These are phyloP conservation scores for Dermolepida albohirtum DNA, from an alignment of 2,888 invertebrate genomes.

Conservation along the genomic window DNA sequence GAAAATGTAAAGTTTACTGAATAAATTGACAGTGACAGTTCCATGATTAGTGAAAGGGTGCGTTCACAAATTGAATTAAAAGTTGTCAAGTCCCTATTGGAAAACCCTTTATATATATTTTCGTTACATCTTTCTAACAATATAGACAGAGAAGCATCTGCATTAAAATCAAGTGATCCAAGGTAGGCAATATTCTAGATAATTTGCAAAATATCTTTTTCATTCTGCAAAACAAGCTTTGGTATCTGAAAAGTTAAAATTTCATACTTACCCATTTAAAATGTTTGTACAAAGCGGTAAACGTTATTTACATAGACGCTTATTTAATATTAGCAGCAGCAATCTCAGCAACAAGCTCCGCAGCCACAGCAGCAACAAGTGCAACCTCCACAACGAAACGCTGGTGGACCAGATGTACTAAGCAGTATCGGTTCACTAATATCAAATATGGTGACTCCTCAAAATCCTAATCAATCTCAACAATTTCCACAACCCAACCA, in stretches of 20 bases:
- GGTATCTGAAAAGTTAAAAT: neutral
- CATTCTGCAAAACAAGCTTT: no score
- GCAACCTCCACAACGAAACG: constrained; percentile 37
- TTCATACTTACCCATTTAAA: neutral
- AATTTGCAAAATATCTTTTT: no score
- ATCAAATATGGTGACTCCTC: constrained; percentile 19
- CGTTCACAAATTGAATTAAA: no score
- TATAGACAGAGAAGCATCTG: no score
- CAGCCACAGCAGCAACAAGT: constrained; percentile 46
- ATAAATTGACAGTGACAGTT: no score
- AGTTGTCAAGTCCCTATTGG: no score
- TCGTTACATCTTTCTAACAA: no score
- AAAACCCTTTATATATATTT: no score
- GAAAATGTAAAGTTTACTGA: no score
- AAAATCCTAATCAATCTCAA: constrained; percentile 36
- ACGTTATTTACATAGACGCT: constrained; percentile 14
- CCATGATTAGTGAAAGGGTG: no score
- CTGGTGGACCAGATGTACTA: constrained; percentile 17
- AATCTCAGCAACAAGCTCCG: constrained; percentile 46
- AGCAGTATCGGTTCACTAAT: constrained; percentile 30
- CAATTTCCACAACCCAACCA: constrained; percentile 43
- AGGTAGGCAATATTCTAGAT: no score
- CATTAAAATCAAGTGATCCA: no score
- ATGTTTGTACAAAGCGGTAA: neutral
- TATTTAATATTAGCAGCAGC: constrained; percentile 45